phyloP scores from a whole-genome alignment of 2,113 vertebrate genomes.

The Pygoscelis antarcticus region DNA sequence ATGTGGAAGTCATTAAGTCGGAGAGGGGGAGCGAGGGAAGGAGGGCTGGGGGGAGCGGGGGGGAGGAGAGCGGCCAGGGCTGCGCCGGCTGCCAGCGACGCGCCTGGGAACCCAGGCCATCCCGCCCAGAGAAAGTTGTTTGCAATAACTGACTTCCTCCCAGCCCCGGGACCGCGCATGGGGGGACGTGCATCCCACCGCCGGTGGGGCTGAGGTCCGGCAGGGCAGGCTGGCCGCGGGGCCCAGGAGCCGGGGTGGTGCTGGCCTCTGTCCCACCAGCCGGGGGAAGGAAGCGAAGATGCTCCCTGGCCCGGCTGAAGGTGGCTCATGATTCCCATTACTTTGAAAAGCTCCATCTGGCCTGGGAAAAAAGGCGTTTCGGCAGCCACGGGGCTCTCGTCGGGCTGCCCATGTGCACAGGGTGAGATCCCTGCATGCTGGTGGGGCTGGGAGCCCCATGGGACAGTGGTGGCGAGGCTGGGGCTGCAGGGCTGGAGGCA shows the following conservation, averaged over 20 bases:
- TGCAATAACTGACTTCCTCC: conserved; percentile 76
- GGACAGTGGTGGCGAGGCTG: rapidly evolving
- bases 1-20: conserved; percentile 89
- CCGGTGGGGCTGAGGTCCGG: background rate
- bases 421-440: background rate
- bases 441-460: background rate
- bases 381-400: rapidly evolving
- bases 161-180: background rate
- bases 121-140: conserved; percentile 72
- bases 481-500: background rate
- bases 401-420: rapidly evolving
- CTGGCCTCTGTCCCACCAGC: background rate
- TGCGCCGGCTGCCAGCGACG: conserved; percentile 37
- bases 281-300: background rate
- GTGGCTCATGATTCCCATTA: background rate
- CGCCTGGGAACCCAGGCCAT: conserved; percentile 79
- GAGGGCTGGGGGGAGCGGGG: conserved; percentile 42
- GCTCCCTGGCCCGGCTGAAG: background rate
- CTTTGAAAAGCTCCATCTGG: conserved; percentile 50
- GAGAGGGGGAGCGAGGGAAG: conserved; percentile 65
- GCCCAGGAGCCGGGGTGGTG: rapidly evolving
- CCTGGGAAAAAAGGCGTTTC: background rate
- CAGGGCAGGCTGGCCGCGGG: background rate
- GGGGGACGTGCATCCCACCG: rapidly evolving
- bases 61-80: conserved; percentile 51